phyloP scores from a whole-genome alignment of 2,797 vertebrate species.

The Synanceia verrucosa region DNA sequence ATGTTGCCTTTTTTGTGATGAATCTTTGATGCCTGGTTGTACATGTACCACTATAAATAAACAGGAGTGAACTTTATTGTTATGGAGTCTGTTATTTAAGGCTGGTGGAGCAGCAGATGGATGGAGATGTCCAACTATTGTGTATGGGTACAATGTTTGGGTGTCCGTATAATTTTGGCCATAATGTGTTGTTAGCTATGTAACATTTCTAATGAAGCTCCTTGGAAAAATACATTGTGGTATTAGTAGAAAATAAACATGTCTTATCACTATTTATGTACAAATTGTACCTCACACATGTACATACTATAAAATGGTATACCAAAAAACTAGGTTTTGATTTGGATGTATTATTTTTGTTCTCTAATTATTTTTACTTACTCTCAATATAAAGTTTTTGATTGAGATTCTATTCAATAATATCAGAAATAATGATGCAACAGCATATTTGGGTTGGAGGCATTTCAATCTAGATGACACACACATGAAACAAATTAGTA shows the following conservation, averaged over 20 bases:
- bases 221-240: background rate
- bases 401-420: background rate
- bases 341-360: background rate
- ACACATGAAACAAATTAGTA: background rate
- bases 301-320: no score
- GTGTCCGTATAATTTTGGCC: background rate
- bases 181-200: background rate
- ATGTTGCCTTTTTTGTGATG: slow-evolving; percentile 38
- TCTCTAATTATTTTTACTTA: background rate
- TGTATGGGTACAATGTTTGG: no score
- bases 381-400: background rate
- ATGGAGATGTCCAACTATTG: background rate
- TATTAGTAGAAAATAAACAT: background rate
- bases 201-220: background rate
- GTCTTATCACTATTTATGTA: no score
- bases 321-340: no score
- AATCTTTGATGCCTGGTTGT: slow-evolving; percentile 37
- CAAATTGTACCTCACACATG: no score
- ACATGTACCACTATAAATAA: slow-evolving; percentile 69
- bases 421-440: background rate
- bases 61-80: slow-evolving; percentile 29
- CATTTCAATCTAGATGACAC: background rate
- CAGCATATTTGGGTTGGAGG: background rate
- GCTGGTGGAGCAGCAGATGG: background rate
- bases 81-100: background rate